These are phyloP conservation scores for Threskiornis aethiopicus DNA, from an alignment of 2,797 vertebrate species.

Conservation along the genomic window DNA sequence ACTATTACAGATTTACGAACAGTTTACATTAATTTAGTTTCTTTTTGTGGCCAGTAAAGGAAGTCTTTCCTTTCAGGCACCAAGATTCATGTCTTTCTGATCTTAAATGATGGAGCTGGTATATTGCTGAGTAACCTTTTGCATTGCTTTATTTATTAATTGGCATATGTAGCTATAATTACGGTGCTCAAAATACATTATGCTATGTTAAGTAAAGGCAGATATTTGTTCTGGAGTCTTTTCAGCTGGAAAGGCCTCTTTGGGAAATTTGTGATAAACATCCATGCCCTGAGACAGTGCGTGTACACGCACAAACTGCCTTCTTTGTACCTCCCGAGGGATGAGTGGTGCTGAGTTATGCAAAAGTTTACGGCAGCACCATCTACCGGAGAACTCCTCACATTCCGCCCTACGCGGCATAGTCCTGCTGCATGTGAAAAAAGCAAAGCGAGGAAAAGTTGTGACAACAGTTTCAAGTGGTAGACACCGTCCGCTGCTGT, in stretches of 20 bases:
- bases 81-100: neutral
- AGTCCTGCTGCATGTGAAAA: rapidly evolving
- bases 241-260: neutral
- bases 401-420: rapidly evolving
- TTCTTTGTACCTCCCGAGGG: neutral
- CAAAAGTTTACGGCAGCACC: conserved; percentile 59
- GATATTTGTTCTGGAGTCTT: neutral
- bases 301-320: rapidly evolving
- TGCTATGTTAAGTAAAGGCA: neutral
- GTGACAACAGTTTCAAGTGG: rapidly evolving
- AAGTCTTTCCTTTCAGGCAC: neutral
- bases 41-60: neutral
- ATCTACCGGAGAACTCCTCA: conserved; percentile 18
- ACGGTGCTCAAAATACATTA: neutral
- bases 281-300: rapidly evolving
- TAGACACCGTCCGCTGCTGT: rapidly evolving
- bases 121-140: neutral
- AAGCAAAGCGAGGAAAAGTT: neutral
- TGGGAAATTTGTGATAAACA: neutral
- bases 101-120: neutral
- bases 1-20: neutral
- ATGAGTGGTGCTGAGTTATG: rapidly evolving
- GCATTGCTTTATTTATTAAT: neutral
- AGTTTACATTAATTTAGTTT: neutral
- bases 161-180: neutral